Evolutionary conservation across 2,888 invertebrate species (phyloP).

Genomic region (Parthenolecanium corni): DNA sequence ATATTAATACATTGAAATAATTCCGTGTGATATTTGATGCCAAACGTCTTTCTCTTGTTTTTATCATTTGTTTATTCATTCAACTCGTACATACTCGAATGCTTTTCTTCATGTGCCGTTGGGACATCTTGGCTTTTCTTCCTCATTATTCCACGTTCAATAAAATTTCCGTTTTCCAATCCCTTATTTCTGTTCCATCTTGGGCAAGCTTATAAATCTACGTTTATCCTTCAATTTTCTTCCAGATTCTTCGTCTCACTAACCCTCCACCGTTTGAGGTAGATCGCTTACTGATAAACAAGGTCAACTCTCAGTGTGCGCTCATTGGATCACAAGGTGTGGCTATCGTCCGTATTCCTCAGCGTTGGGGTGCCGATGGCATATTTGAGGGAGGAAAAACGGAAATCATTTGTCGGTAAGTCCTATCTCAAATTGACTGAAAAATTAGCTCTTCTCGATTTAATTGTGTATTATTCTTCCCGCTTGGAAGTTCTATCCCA

Average conservation of each 20-base stretch:
- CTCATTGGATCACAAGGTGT: constrained; percentile 60
- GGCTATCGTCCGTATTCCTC: constrained; percentile 57
- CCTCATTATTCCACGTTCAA: no score
- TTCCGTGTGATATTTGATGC: no score
- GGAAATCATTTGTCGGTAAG: constrained; percentile 14
- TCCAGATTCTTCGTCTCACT: constrained; percentile 49
- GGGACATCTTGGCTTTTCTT: no score
- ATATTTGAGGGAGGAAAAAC: constrained; percentile 54
- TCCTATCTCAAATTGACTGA: no score
- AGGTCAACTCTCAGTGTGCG: constrained; percentile 53
- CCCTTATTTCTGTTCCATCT: constrained; percentile 24
- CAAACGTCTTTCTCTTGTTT: no score
- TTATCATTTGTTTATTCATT: no score
- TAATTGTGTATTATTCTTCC: no score
- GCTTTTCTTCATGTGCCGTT: no score
- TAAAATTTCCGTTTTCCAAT: background rate
- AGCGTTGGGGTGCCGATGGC: constrained; percentile 56
- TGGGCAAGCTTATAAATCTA: constrained; percentile 6
- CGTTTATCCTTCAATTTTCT: constrained; percentile 17
- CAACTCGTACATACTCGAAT: no score
- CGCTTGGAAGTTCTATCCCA: no score
- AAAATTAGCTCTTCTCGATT: no score
- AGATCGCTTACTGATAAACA: constrained; percentile 52
- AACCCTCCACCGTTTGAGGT: constrained; percentile 58
- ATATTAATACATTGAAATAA: no score